These are phyloP conservation scores for Schizopygopsis pylzovi DNA, from an alignment of 2,797 vertebrate genomes.

Conservation along the genomic window DNA sequence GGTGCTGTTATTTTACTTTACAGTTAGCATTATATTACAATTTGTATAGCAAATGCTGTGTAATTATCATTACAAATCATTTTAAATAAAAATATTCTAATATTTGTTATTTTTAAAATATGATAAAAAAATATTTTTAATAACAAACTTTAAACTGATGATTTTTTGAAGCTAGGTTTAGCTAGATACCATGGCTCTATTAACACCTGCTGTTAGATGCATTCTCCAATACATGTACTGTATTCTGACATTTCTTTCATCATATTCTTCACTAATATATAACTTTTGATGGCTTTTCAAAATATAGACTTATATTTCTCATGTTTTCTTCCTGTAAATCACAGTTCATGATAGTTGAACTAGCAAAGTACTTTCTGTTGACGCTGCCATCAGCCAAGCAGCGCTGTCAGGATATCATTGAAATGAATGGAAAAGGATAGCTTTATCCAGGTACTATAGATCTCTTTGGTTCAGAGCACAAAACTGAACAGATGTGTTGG, in stretches of 20 bases:
- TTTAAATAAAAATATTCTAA: too few species aligned
- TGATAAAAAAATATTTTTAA: too few species aligned
- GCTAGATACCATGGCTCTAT: background rate
- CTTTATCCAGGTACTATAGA: background rate
- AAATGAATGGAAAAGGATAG: background rate
- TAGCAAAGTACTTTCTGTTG: background rate
- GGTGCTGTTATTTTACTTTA: background rate
- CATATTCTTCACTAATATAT: background rate
- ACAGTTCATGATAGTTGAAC: background rate
- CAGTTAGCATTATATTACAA: background rate
- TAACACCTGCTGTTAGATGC: background rate
- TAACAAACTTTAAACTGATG: too few species aligned
- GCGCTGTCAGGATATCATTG: background rate
- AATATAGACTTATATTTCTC: background rate
- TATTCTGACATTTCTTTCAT: background rate
- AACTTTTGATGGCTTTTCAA: background rate
- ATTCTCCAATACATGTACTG: background rate
- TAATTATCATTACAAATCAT: background rate
- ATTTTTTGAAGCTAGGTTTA: background rate
- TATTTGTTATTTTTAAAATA: too few species aligned
- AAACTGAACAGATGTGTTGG: background rate
- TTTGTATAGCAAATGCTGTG: background rate
- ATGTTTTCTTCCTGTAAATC: background rate
- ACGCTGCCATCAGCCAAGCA: background rate
- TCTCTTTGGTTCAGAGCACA: background rate